Evolutionary conservation across 2,888 invertebrate genomes (phyloP), one percentile per base, ranked within the genome.

Genomic region (Drosophila seclusa): DNA sequence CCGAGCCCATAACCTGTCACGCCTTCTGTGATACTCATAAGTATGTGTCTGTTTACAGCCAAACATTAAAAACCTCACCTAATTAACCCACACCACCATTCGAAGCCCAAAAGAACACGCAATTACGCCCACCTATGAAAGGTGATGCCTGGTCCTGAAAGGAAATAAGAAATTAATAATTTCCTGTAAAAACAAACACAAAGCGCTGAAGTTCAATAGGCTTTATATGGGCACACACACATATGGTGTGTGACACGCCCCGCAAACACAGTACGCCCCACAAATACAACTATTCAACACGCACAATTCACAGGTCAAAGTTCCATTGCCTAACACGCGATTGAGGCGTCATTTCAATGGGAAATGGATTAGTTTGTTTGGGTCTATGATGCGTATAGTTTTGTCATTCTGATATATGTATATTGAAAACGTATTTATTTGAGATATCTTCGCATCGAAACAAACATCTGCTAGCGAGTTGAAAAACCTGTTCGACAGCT

Each of bases 101-200:
- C 16, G 34, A 29, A 21, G 8, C 24, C 32, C n/a, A 60, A 63
- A 57, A 61, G 24, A 58, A 65, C 59, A 69, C 62, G 27, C 60
- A 48, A 63, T 69, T 58, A 67, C 78, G 49, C 45, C 60, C 60
- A 70, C 38, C 78, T 29, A 42, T 67, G 67, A 78, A 64, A 36
- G 8, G 38, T 13, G 38, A 29, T 69, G 57, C 31, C 45, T 55
- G 65, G 38, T 29, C 45, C 48, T 11, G 52, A 63, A 60, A 73
- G 78, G 72, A 81, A 85, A 85, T 85, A 77, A 60, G 86, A 77
- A 73, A 83, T 77, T 85, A 79, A 87, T 85, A 85, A 87, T 70
- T 83, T 87, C 84, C 88, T 73, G 66, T 38, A 42, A 68, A 68
- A 82, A 83, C 76, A 74, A 72, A 73, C 72, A 78, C 75, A 82